Evolutionary conservation across 2,888 invertebrate genomes (phyloP).

Genomic region (Drosophila putrida): DNA sequence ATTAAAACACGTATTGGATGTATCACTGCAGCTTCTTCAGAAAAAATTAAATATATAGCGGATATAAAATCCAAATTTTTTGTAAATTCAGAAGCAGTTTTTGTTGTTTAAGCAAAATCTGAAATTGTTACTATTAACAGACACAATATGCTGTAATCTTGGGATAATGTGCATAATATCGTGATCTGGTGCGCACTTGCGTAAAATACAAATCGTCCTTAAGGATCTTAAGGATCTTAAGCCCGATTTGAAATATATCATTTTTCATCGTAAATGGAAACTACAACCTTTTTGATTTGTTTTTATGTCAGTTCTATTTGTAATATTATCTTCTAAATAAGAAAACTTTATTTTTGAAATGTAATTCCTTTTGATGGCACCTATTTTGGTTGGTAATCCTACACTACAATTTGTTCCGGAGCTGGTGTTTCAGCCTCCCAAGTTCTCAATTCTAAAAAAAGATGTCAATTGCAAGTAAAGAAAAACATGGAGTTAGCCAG

Average conservation of each 20-base stretch:
- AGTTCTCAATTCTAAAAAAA: slow-evolving; percentile 83
- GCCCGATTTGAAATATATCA: slow-evolving; percentile 98
- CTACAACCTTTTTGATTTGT: slow-evolving; percentile 87
- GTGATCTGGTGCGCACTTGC: slow-evolving; percentile 98
- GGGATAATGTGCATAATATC: slow-evolving; percentile 85
- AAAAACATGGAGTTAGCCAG: not conserved
- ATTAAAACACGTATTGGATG: no score
- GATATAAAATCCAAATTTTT: no score
- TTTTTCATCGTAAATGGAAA: slow-evolving; percentile 99
- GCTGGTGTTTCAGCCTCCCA: slow-evolving; percentile 98
- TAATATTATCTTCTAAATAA: slow-evolving; percentile 99
- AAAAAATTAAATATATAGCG: no score
- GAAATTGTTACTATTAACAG: slow-evolving; percentile 96
- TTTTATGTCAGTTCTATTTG: slow-evolving; percentile 79
- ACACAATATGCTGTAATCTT: slow-evolving; percentile 97
- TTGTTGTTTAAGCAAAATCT: not conserved
- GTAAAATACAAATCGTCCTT: slow-evolving; percentile 99
- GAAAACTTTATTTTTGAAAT: slow-evolving; percentile 99
- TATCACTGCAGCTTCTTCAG: no score
- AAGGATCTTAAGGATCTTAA: slow-evolving; percentile 99
- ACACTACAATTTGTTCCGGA: slow-evolving; percentile 98
- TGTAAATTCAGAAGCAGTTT: not conserved
- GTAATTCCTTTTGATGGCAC: slow-evolving; percentile 98
- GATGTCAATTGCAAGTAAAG: not conserved
- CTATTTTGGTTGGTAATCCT: slow-evolving; percentile 98